Conservation (phyloP, 1,140 invertebrate genomes). For the Bombus confusus region DNA sequence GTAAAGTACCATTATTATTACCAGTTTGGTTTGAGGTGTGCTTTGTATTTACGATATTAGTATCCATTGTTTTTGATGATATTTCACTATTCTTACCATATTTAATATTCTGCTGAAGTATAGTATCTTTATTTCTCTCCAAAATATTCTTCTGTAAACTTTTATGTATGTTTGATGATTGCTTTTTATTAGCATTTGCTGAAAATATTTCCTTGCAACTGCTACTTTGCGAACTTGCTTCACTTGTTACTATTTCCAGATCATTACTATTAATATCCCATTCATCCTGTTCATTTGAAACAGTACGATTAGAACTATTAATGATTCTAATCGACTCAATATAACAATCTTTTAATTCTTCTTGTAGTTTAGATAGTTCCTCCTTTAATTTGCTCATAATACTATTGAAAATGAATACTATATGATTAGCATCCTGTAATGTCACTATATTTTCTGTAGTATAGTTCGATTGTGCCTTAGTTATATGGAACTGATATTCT, state of each 20-base stretch:
- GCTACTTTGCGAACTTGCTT: background rate
- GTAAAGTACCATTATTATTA: background rate
- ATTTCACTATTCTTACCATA: background rate
- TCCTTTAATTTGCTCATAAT: background rate
- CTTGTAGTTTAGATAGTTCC: constrained; percentile 4
- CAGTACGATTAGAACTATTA: background rate
- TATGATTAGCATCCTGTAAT: background rate
- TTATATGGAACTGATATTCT: background rate
- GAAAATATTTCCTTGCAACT: background rate
- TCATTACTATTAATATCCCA: background rate
- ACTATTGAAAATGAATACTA: background rate
- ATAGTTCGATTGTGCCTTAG: background rate
- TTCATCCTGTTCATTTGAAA: background rate
- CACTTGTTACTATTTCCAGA: background rate
- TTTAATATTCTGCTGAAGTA: background rate
- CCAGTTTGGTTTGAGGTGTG: background rate
- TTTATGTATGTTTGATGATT: background rate
- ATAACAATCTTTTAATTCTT: background rate
- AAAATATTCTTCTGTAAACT: background rate
- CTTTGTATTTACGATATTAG: background rate
- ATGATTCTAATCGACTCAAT: background rate
- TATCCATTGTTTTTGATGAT: too few relatives aligned
- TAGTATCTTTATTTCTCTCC: too few relatives aligned
- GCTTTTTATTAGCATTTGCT: background rate
- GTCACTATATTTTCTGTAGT: background rate